Base-by-base conservation (phyloP, 2,888 invertebrate genomes). In the Sesia bembeciformis region DNA sequence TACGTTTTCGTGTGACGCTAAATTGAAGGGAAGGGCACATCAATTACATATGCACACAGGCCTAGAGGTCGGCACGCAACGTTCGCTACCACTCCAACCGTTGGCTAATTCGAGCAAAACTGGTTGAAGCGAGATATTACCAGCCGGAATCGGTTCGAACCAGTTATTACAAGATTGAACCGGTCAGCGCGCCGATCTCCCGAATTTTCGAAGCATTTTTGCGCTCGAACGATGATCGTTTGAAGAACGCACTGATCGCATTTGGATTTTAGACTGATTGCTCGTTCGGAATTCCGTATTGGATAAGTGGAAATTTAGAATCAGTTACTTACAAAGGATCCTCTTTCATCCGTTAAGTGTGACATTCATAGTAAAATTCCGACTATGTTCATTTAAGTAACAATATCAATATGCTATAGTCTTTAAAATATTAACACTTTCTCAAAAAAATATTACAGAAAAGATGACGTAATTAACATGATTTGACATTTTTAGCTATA, bases 21-120 rank as follows among this genome's bases (percentile, higher is more conserved):
- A 80, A 80, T 78, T 78, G 76, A 71, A 72, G 71, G 73, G 74
- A 76, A 78, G 70, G 67, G 69, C 70, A 69, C 70, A 75, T 75
- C 76, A 72, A 82, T 78, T 80, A 80, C 73, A 70, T 74, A 80
- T 79, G 75, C 78, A 77, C 75, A 78, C 70, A 73, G 65, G 70
- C 67, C 64, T 67, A 65, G 58, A 70, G 70, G 70, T 65, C 54
- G 52, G 63, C 78, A 79, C 75, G 78, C 76, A 73, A 76, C 72
- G 67, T 56, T 67, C 59, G 65, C 67, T 66, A 64, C 67, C 53
- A 63, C 68, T 65, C 66, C 64, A 66, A 67, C 67, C 71, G 66
- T 62, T 58, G 55, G 60, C 66, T 74, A 66, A 71, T 72, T 72
- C 63, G 66, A 63, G 64, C 67, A 60, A 66, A 69, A 70, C 70